phyloP scores from a whole-genome alignment of 2,113 vertebrate genomes.

The Chiloscyllium plagiosum region DNA sequence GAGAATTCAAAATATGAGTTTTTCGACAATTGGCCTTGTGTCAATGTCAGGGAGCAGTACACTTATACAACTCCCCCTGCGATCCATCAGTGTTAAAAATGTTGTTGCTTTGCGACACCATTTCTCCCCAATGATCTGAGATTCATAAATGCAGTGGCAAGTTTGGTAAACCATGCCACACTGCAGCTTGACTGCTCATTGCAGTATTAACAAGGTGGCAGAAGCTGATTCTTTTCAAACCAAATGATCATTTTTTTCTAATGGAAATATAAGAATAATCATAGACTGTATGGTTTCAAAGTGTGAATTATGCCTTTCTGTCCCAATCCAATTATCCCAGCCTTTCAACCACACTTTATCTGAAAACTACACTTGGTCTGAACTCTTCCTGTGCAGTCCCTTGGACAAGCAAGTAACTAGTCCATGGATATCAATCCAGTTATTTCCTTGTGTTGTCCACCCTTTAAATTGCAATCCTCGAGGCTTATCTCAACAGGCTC shows the following conservation, averaged over 20 bases:
- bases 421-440: background rate
- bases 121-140: background rate
- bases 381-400: background rate
- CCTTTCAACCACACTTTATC: background rate
- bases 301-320: background rate
- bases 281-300: background rate
- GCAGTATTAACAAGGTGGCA: background rate
- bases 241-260: background rate
- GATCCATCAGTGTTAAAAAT: background rate
- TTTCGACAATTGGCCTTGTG: no score
- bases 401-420: background rate
- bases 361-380: background rate
- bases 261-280: background rate
- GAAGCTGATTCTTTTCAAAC: background rate
- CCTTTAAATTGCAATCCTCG: background rate
- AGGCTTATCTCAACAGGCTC: background rate
- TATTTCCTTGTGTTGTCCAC: background rate
- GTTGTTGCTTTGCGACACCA: background rate
- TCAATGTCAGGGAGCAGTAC: background rate
- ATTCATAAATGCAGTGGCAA: no score
- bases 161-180: background rate
- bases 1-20: background rate
- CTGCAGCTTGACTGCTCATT: background rate
- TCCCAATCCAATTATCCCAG: background rate
- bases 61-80: background rate